Base-by-base conservation (phyloP, 2,113 vertebrate species). In the Pseudorectes ferrugineus region DNA sequence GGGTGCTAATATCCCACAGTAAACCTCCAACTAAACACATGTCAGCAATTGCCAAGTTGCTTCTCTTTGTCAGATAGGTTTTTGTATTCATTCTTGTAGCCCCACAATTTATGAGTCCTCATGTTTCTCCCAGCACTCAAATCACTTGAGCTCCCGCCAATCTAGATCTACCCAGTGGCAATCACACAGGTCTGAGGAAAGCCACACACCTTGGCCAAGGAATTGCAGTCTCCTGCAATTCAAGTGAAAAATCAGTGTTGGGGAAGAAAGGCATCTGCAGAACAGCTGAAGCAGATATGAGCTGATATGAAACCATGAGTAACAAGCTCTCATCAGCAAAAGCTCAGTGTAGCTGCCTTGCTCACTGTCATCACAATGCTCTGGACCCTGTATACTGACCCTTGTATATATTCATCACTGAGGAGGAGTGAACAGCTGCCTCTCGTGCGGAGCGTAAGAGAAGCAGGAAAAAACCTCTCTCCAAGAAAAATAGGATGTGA, bases 251-350 rank as follows among this genome's bases (percentile, higher is more conserved):
- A 92, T 42, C 80, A 45, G 52, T 38, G 42, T 6, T 49, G 51
- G 28, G 28, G n/a, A 91, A 82, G 65, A 95, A 89, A 75, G 45
- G 58, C 52, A 89, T 84, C 61, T 93, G 80, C 61, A 89, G 61
- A 74, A 77, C 70, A 92, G 87, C 55, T 84, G 83, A 93, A 49
- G 57, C 62, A 95, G 70, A 94, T 61, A 87, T 2, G 12, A 87
- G 65, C 40, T 40, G 91, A 86, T 81, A 89, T 0, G 21, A 93
- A 92, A 91, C 73, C 40, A 58, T 46, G 68, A 74, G 58, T 55
- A 91, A 92, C 88, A 89, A 95, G 88, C 43, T 85, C 85, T 74
- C 52, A 87, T 65, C 89, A 92, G 70, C 48, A 89, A 88, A 93
- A 82, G 48, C 81, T 85, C 81, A 75, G 57, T n/a, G 57, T 72